Base-by-base conservation (phyloP, 2,113 vertebrate species). In the Tyto alba region DNA sequence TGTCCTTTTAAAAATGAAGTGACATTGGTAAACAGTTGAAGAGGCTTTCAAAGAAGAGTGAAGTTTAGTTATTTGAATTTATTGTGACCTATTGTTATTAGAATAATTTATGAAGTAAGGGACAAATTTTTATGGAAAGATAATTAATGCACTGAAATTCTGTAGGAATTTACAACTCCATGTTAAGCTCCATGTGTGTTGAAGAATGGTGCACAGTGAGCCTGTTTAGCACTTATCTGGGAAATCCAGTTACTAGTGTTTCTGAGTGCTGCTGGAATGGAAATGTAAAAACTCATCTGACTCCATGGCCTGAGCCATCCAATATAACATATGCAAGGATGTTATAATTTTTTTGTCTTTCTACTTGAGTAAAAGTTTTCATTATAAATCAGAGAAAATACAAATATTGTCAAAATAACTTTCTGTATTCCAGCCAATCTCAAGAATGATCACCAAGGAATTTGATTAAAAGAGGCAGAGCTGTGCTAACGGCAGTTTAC, bases 401-500 rank as follows among this genome's bases (percentile, higher is more conserved):
- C 2, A 87, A 64, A 72, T 82, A 56, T 82, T 76, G 22, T 17
- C 76, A 23, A 89, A 92, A 66, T 41, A 75, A 72, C 50, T 89
- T 83, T 18, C 34, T 59, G 7, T 68, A 52, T 92, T 79, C 48
- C 27, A 79, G 22, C 79, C 66, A 79, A 34, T 82, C 16, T 66
- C 45, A 69, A 66, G 55, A 79, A 82, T 0, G 0, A 64, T 89
- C 73, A 75, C 27, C 52, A 85, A 94, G 57, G 19, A 91, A 57
- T 68, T 72, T 89, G 74, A 89, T 96, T 91, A 76, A 78, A 89
- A 85, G 69, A 82, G 63, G 55, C 88, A 83, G 75, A 80, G 45
- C 59, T 64, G 48, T 79, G 88, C 85, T 93, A 36, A 76, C 0
- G 9, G 85, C 75, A n/a, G 26, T 93, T 93, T 79, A 59, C 62